Evolutionary conservation across 2,113 vertebrate species (phyloP).

Genomic region (Riparia riparia): DNA sequence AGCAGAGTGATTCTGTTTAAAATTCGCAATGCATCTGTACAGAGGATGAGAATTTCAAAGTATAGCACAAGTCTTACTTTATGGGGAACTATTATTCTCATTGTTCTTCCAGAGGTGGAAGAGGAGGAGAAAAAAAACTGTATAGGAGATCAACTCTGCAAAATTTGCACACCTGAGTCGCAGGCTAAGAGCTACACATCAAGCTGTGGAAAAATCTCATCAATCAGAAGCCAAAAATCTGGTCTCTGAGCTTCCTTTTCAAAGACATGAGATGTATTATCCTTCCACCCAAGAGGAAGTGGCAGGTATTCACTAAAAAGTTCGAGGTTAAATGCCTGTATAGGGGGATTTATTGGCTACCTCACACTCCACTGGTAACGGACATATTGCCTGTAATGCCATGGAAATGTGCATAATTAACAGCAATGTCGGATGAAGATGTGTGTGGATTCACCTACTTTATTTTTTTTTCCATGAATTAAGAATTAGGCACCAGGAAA

Average conservation of each 20-base stretch:
- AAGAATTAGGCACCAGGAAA: constrained; percentile 20
- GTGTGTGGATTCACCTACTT: background rate
- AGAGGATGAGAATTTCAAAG: background rate
- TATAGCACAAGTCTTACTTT: background rate
- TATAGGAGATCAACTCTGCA: background rate
- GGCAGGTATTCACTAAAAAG: background rate
- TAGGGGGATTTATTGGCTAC: background rate
- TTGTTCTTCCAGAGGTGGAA: constrained; percentile 22
- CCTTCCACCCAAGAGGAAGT: background rate
- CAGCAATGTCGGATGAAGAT: background rate
- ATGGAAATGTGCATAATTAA: background rate
- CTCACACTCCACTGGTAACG: background rate
- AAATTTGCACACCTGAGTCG: background rate
- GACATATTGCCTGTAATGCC: background rate
- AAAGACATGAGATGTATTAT: background rate
- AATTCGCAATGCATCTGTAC: background rate
- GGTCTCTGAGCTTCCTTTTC: background rate
- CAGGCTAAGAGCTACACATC: background rate
- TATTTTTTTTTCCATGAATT: constrained; percentile 39
- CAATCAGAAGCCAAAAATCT: constrained; percentile 11
- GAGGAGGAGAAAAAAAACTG: background rate
- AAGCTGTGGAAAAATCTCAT: constrained; percentile 6
- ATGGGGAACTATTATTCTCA: background rate
- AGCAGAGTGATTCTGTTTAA: background rate
- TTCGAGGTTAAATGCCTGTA: background rate